Conservation (phyloP, 2,113 vertebrate genomes). For the Tragelaphus imberbis region DNA sequence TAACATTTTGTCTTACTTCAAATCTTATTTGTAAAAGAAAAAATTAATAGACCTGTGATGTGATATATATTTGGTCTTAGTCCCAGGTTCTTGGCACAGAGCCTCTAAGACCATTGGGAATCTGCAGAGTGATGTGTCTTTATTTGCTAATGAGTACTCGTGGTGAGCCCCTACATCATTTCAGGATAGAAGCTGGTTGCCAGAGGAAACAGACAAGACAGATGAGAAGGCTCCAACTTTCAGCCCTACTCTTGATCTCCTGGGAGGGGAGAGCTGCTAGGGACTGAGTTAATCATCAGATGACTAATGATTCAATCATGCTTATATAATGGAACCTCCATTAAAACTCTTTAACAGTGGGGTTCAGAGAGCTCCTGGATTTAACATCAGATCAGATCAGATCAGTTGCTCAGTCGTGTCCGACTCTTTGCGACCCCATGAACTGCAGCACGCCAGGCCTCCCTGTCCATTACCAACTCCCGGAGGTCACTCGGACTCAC, state of each 20-base stretch:
- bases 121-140: background rate
- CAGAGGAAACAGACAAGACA: background rate
- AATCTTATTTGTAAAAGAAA: background rate
- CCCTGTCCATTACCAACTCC: too few relatives aligned
- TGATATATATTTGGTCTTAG: background rate
- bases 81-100: background rate
- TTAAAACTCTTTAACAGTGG: background rate
- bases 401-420: too few relatives aligned
- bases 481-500: too few relatives aligned
- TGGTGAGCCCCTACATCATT: background rate
- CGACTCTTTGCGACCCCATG: too few relatives aligned
- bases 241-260: background rate
- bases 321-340: background rate
- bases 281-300: background rate
- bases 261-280: background rate
- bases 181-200: background rate
- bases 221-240: background rate
- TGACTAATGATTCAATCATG: background rate
- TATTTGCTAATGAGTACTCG: background rate
- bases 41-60: background rate
- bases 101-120: background rate
- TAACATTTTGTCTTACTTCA: background rate
- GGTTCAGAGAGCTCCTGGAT: background rate
- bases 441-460: too few relatives aligned
- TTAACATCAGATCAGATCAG: too few relatives aligned